Conservation (phyloP, 2,113 vertebrate genomes). For the Phaetusa simplex region DNA sequence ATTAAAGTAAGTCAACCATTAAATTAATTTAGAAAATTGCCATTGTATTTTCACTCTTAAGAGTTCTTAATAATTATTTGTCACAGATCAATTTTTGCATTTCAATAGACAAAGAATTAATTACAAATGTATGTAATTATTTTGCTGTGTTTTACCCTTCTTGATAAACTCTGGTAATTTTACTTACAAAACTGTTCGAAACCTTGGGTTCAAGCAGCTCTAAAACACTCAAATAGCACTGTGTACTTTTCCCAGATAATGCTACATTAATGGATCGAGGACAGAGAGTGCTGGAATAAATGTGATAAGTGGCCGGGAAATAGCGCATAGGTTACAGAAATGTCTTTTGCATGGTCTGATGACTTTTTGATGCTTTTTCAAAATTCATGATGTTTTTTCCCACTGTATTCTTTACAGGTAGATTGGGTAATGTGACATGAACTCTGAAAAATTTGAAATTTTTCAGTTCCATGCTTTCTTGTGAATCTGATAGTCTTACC, state of each 20-base stretch:
- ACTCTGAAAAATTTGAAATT: background rate
- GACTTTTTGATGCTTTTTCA: background rate
- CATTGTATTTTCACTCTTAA: conserved; percentile 1
- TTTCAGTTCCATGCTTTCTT: background rate
- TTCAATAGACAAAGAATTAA: conserved; percentile 8
- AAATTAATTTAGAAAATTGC: conserved; percentile 39
- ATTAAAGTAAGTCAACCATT: conserved; percentile 39
- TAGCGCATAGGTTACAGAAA: background rate
- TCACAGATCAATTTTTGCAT: conserved; percentile 18
- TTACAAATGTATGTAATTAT: conserved; percentile 7
- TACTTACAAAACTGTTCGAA: background rate
- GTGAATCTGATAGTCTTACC: background rate
- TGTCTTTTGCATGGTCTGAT: background rate
- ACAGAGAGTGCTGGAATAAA: background rate
- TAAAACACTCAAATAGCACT: background rate
- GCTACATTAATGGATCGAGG: background rate
- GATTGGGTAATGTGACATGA: background rate
- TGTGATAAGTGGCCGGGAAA: background rate
- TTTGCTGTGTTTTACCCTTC: background rate
- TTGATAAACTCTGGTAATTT: background rate
- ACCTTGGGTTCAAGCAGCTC: background rate
- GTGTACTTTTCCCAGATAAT: background rate
- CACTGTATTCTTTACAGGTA: background rate
- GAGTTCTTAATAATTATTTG: conserved; percentile 5
- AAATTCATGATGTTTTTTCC: background rate